Conservation (phyloP, 2,113 vertebrate species). For the Taurulus bubalis region DNA sequence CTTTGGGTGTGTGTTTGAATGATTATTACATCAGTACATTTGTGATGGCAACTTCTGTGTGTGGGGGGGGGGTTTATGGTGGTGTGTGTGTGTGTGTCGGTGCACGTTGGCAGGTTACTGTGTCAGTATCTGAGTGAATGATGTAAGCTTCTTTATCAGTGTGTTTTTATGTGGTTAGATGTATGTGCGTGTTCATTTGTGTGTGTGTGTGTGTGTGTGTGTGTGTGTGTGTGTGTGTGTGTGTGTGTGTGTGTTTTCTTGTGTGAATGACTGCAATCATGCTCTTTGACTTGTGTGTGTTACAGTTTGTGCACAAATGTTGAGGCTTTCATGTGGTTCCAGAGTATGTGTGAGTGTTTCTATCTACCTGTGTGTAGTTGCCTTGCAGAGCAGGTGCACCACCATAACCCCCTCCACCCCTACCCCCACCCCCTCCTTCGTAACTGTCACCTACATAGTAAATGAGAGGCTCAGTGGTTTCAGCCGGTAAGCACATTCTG, state of each 20-base stretch:
- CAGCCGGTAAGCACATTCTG: constrained; percentile 72
- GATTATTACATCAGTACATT: not conserved
- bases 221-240: not conserved
- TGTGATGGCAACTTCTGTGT: not conserved
- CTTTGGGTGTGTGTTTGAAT: not conserved
- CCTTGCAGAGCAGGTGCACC: constrained; percentile 60
- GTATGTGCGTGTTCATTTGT: not conserved
- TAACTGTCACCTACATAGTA: constrained; percentile 78
- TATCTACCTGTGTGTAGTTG: constrained; percentile 33
- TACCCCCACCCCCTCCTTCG: not conserved
- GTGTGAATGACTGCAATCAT: not conserved
- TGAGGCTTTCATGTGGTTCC: constrained; percentile 49
- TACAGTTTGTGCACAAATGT: not conserved
- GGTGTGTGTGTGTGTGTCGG: constrained; percentile 16
- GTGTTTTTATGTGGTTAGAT: constrained; percentile 19
- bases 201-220: constrained; percentile 14
- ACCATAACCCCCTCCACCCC: not conserved
- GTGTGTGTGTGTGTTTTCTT: not conserved
- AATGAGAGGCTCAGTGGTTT: constrained; percentile 72
- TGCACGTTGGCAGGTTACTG: constrained; percentile 17
- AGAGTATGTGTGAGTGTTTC: not conserved
- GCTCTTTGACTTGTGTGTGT: not conserved
- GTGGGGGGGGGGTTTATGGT: not conserved
- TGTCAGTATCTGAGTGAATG: constrained; percentile 27
- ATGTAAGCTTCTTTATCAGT: constrained; percentile 14